Evolutionary conservation across 2,888 invertebrate genomes (phyloP).

Genomic region (Acheta domesticus): DNA sequence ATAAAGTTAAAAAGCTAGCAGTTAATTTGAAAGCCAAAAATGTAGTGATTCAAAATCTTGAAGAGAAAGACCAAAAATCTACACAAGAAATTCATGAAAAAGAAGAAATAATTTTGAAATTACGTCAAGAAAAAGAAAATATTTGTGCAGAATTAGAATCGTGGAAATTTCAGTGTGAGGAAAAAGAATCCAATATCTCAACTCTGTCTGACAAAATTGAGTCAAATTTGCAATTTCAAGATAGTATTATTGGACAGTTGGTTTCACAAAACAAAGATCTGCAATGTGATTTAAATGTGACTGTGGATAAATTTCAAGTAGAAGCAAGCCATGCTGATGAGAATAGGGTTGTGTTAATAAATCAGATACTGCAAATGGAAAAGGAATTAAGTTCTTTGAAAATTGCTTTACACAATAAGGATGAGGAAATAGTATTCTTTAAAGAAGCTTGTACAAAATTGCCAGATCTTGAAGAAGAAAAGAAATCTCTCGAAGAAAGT

Average conservation of each 20-base stretch:
- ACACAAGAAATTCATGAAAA: conserved; percentile 25
- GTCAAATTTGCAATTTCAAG: background rate
- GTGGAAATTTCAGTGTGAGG: background rate
- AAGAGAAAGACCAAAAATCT: conserved; percentile 35
- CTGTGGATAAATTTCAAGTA: background rate
- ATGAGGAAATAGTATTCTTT: conserved; percentile 3
- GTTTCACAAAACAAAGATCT: background rate
- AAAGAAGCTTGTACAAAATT: background rate
- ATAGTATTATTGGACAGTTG: background rate
- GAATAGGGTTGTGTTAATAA: background rate
- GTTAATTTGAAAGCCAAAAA: conserved; percentile 72
- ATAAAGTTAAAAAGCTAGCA: conserved; percentile 76
- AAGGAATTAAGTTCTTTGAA: background rate
- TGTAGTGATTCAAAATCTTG: conserved; percentile 49
- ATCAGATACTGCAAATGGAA: background rate
- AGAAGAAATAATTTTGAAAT: conserved; percentile 44
- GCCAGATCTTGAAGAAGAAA: conserved; percentile 29
- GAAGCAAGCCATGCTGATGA: background rate
- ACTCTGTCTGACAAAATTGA: background rate
- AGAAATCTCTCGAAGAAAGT: conserved; percentile 35
- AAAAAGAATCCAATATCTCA: background rate
- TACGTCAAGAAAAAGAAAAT: conserved; percentile 43
- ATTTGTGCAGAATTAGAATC: conserved; percentile 35
- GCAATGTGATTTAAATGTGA: background rate
- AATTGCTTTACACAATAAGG: conserved; percentile 35